These are phyloP conservation scores for Pygoscelis antarcticus DNA, from an alignment of 2,113 vertebrate species.

Conservation along the genomic window DNA sequence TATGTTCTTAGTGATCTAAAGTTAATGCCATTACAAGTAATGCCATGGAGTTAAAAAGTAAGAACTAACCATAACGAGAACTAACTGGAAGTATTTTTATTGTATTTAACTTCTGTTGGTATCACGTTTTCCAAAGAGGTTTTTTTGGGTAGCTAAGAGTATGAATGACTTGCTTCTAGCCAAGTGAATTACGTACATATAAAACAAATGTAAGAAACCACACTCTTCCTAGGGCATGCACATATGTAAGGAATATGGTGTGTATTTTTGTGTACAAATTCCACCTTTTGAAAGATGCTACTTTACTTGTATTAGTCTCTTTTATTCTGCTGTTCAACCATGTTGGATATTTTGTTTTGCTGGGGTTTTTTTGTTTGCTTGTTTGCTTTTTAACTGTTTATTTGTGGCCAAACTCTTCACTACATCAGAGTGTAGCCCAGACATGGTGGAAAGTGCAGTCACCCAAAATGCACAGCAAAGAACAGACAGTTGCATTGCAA, in stretches of 20 bases:
- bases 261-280: neutral
- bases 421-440: neutral
- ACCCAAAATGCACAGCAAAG: neutral
- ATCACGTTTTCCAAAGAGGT: neutral
- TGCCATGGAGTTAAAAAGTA: neutral
- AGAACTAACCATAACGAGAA: neutral
- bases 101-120: neutral
- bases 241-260: neutral
- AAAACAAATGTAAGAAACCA: neutral
- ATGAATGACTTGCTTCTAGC: neutral
- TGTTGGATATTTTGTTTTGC: neutral
- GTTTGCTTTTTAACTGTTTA: neutral
- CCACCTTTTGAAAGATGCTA: neutral
- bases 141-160: neutral
- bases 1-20: neutral
- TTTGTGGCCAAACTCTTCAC: neutral
- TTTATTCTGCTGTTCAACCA: neutral
- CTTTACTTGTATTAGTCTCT: neutral
- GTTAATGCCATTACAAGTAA: neutral
- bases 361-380: neutral
- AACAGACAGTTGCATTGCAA: neutral
- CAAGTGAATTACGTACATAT: neutral
- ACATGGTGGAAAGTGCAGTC: neutral
- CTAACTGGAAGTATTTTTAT: neutral
- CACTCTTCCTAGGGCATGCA: neutral